These are phyloP conservation scores for Psilanteris sp. DNA, from an alignment of 1,140 invertebrate species.

Conservation along the genomic window DNA sequence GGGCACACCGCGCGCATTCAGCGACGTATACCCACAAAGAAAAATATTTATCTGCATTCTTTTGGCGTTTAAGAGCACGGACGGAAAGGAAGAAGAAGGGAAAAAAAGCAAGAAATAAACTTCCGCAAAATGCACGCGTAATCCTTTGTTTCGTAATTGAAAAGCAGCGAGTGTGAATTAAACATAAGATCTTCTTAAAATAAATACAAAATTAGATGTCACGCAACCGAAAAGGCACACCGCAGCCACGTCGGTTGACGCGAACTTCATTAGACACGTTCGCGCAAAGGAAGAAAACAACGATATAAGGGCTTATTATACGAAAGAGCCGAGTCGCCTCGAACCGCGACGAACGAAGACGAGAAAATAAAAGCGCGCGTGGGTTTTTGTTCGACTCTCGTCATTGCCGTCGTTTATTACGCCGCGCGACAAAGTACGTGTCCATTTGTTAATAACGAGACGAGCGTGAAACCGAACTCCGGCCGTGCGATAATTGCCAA, in stretches of 20 bases:
- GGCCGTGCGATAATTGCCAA: too few relatives aligned
- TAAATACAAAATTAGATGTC: constrained; percentile 50
- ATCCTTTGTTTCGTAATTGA: constrained; percentile 36
- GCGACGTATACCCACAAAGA: too few relatives aligned
- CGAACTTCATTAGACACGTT: constrained; percentile 27
- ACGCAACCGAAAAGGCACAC: background rate
- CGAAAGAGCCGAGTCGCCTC: constrained; percentile 1
- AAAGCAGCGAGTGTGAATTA: constrained; percentile 40
- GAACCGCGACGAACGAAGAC: constrained; percentile 8
- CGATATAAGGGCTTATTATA: constrained; percentile 27
- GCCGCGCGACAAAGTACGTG: too few relatives aligned
- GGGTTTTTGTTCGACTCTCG: constrained; percentile 1
- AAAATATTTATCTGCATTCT: too few relatives aligned
- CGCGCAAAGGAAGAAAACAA: constrained; percentile 24
- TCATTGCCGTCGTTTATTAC: background rate
- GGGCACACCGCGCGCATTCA: too few relatives aligned
- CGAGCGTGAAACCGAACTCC: too few relatives aligned
- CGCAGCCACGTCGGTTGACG: constrained; percentile 27
- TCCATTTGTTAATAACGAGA: too few relatives aligned
- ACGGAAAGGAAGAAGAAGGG: too few relatives aligned
- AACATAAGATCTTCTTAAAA: constrained; percentile 40
- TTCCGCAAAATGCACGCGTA: background rate
- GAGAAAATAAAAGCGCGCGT: constrained; percentile 5
- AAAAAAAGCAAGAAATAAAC: background rate
- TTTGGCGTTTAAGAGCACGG: too few relatives aligned